Base-by-base conservation (phyloP, 2,888 invertebrate genomes). In the Leucoptera coffeella region DNA sequence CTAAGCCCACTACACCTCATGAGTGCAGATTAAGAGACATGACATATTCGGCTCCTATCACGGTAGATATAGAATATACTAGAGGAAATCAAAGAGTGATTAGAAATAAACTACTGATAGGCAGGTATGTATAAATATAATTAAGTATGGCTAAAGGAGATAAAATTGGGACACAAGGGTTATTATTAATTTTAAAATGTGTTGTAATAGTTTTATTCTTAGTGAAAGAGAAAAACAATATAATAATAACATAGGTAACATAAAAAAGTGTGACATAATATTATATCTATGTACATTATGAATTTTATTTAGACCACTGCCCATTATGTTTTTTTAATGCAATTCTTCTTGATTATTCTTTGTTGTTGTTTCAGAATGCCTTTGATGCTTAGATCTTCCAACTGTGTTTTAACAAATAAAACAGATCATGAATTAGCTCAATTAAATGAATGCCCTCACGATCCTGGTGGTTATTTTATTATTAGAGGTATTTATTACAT, bases 391-490 rank as follows among this genome's bases (percentile, higher is more conserved):
- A 74, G 93, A 28, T 94, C 94, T 32, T 92, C 92, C 21, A 93
- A 95, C 50, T 99, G 99, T 64, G 86, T 91, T 1, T 69, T 99
- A 11, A 79, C 80, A 23, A 85, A 85, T 28, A 93, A 94, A 58
- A 85, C 90, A 0, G 87, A 90, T 39, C 85, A 81, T 50, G 94
- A 99, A 60, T 62, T 97, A 38, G 85, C 95, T 3, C 86, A 89
- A 56, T 69, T 95, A 48, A 93, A 95, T 53, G 99, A 99, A 58
- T 99, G 99, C 51, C 96, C 97, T 0, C 82, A 92, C 52, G 99
- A 99, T 71, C 96, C 99, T n/a, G 99, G 99, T 27, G 99, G 99
- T 37, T 99, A 99, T 64, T 99, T 99, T 51, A 85, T 99, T 28
- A 88, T 97, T 10, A 85, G 90, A 50, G 72, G 72, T 71, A 50